A percentile compares a stretch with the other conserved stretches of the same genome.
phyloP scores from a whole-genome alignment of 2,113 vertebrate species.

The Copsychus sechellarum region DNA sequence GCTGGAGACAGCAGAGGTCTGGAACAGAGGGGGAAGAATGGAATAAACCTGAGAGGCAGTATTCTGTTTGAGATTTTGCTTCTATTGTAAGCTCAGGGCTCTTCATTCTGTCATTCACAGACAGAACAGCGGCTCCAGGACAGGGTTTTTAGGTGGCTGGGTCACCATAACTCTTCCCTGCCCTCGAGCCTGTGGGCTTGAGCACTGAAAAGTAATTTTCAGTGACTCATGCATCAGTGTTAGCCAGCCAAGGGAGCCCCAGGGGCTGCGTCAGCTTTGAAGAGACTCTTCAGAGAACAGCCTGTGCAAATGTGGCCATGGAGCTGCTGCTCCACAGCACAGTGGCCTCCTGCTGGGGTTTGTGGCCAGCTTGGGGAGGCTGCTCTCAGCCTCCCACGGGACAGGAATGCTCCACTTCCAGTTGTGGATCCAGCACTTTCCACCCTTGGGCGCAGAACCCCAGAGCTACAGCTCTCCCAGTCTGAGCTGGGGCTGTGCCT shows the following conservation, averaged over 20 bases:
- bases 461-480: not conserved
- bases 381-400: not conserved
- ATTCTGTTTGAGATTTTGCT: not conserved
- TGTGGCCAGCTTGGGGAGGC: not conserved
- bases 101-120: not conserved
- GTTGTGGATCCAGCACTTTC: not conserved
- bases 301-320: not conserved
- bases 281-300: not conserved
- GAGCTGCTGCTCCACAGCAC: not conserved
- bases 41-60: not conserved
- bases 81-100: not conserved
- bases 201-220: not conserved
- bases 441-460: not conserved
- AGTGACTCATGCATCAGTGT: not conserved
- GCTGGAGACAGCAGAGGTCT: not conserved
- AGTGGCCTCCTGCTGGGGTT: not conserved
- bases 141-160: not conserved
- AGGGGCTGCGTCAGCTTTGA: not conserved
- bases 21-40: not conserved
- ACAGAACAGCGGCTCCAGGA: not conserved
- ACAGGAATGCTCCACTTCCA: not conserved
- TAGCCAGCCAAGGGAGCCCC: not conserved
- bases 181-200: not conserved
- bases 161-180: not conserved
- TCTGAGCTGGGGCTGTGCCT: not conserved